Percentiles rank a stretch among this genome's conserved stretches.
phyloP scores from a whole-genome alignment of 2,888 invertebrate species.

The Aricia artaxerxes region DNA sequence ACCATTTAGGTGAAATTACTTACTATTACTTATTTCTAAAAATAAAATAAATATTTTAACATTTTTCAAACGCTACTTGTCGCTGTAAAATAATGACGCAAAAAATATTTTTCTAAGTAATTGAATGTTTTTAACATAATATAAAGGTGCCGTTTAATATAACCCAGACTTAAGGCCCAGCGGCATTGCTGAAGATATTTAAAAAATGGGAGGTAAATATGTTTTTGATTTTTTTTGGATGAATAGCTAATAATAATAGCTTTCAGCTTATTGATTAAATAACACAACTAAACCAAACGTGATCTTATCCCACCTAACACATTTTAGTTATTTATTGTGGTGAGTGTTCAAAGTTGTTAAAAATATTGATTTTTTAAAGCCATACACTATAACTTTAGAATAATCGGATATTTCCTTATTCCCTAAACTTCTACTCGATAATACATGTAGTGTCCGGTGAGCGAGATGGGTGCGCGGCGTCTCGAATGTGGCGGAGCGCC shows the following conservation, averaged over 20 bases:
- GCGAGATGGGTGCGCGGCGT: slow-evolving; percentile 60
- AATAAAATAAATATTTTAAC: background rate
- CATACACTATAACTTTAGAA: background rate
- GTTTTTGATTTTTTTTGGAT: background rate
- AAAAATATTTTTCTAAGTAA: background rate
- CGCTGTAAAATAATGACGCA: background rate
- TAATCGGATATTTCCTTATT: background rate
- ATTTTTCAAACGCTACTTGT: background rate
- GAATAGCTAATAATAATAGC: background rate
- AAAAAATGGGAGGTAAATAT: slow-evolving; percentile 21
- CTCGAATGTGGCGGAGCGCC: slow-evolving; percentile 66
- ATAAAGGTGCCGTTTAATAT: background rate
- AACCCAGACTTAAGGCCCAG: background rate
- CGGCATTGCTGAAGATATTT: background rate
- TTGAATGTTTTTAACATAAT: background rate
- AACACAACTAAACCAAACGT: background rate
- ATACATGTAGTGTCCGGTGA: slow-evolving; percentile 45
- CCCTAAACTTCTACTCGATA: background rate
- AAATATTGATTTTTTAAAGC: slow-evolving; percentile 20
- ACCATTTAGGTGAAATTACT: background rate
- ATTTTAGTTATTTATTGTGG: background rate
- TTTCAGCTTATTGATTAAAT: background rate
- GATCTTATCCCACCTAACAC: background rate
- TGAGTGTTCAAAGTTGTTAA: background rate
- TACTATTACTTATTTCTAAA: background rate